Conservation (phyloP, 2,797 vertebrate genomes). For the Gobionotothen gibberifrons region DNA sequence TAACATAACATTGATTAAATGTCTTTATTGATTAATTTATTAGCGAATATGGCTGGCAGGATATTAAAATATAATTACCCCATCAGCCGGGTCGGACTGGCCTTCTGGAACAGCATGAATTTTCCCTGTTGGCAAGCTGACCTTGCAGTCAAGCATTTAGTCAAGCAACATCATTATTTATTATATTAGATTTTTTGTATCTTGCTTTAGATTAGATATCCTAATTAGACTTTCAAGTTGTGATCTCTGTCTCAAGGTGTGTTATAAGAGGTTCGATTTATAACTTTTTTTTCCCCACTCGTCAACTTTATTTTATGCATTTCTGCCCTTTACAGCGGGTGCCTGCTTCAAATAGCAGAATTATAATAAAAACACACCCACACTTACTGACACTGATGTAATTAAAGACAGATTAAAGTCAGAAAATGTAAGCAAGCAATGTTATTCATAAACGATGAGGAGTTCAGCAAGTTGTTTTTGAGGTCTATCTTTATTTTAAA, state of each 20-base stretch:
- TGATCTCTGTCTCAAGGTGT: not conserved
- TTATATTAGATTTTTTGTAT: too few species aligned
- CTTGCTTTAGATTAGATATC: conserved; percentile 1
- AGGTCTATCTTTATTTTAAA: not conserved
- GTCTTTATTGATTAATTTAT: conserved; percentile 12
- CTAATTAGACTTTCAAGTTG: not conserved
- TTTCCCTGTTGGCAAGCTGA: conserved; percentile 29
- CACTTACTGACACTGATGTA: not conserved
- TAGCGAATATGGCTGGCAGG: not conserved
- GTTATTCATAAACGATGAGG: not conserved
- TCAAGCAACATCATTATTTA: conserved; percentile 4
- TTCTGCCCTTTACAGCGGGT: not conserved
- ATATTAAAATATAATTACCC: conserved; percentile 18
- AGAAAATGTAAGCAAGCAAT: not conserved
- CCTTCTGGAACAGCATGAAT: conserved; percentile 25
- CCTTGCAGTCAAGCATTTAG: not conserved
- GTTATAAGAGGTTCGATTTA: not conserved
- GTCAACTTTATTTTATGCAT: not conserved
- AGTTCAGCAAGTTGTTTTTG: not conserved
- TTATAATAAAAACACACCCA: not conserved
- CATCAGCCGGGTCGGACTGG: not conserved
- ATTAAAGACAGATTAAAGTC: not conserved
- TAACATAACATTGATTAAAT: not conserved
- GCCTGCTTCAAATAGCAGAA: not conserved
- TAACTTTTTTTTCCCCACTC: not conserved